Base-by-base conservation (phyloP, 1,140 invertebrate genomes). In the Cydia strobilella region DNA sequence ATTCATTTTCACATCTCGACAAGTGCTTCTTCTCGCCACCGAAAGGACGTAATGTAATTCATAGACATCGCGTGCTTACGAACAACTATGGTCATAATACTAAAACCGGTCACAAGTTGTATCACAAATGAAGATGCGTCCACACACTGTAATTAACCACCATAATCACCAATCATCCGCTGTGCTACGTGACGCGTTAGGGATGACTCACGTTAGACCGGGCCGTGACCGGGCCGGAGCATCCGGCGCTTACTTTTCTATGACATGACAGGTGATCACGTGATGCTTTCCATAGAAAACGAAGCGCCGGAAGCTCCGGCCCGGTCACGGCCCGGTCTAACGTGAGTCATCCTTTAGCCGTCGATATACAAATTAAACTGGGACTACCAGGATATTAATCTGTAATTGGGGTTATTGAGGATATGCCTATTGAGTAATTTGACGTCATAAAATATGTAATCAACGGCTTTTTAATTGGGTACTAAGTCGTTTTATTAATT, bases 61-160 rank as follows among this genome's bases (percentile, higher is more conserved):
- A 59, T 23, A 23, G 9, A 59, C 7, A n/a, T 59, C 20, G 54
- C 54, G 54, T 59, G 54, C 18, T 20, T 59, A 9, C 51, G 5
- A 54, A 54, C n/a, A n/a, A 54, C 51, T 15, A 15, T 48, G 45
- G 45, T 48, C 45, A 54, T 18, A 59, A 54, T 18, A 59, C 7
- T 5, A 1, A n/a, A 0, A 23, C 20, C 20, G 65, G 65, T 69
- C 63, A 66, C 15, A 31, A 69, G 65, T 69, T 35, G 65, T 12
- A 12, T 35, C 54, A 23, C 20, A 59, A 59, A 59, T 23, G 54
- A 59, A 69, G 65, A 69, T n/a, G 63, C 63, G 31, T 69, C 65
- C 9, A 18, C 27, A 18, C 27, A 31, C 20, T 20, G 18, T 69
- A 69, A 69, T 31, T 66, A 66, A 27, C 10, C 25, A 27, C 18